These are phyloP conservation scores for Marmota flaviventris DNA, from an alignment of 2,113 vertebrate species.

Conservation along the genomic window DNA sequence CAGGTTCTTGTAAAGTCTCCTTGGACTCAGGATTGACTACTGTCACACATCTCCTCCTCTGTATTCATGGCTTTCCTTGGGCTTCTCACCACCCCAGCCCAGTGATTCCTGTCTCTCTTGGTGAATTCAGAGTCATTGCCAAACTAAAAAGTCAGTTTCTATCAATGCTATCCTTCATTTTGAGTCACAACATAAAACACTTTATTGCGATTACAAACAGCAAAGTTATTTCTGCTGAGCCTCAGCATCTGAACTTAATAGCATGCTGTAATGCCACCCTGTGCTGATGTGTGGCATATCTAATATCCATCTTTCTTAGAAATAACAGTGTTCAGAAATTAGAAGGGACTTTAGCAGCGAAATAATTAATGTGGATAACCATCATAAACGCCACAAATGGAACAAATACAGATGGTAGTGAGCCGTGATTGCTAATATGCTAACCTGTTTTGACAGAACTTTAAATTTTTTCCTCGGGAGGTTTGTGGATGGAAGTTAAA, in stretches of 20 bases:
- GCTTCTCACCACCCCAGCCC: background rate
- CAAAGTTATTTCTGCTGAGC: constrained; percentile 86
- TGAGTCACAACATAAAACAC: constrained; percentile 83
- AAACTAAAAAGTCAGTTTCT: constrained; percentile 85
- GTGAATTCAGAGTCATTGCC: background rate
- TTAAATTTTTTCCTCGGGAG: constrained; percentile 76
- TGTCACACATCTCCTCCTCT: background rate
- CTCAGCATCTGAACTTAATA: constrained; percentile 87
- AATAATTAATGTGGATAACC: constrained; percentile 90
- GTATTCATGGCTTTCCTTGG: rapidly evolving
- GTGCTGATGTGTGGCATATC: constrained; percentile 88
- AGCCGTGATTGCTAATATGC: constrained; percentile 84
- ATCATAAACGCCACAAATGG: constrained; percentile 86
- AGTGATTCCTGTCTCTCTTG: background rate
- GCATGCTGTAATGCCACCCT: constrained; percentile 85
- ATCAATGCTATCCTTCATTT: constrained; percentile 83
- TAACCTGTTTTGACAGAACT: constrained; percentile 87
- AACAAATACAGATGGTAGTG: constrained; percentile 86
- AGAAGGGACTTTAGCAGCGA: constrained; percentile 87
- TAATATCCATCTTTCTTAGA: constrained; percentile 89
- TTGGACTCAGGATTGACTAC: background rate
- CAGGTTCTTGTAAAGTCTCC: background rate
- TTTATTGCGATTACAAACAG: constrained; percentile 87
- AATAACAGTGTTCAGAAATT: constrained; percentile 88
- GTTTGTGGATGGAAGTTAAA: constrained; percentile 60